Conservation (phyloP, 2,888 invertebrate species). For the Punctoribates punctum region DNA sequence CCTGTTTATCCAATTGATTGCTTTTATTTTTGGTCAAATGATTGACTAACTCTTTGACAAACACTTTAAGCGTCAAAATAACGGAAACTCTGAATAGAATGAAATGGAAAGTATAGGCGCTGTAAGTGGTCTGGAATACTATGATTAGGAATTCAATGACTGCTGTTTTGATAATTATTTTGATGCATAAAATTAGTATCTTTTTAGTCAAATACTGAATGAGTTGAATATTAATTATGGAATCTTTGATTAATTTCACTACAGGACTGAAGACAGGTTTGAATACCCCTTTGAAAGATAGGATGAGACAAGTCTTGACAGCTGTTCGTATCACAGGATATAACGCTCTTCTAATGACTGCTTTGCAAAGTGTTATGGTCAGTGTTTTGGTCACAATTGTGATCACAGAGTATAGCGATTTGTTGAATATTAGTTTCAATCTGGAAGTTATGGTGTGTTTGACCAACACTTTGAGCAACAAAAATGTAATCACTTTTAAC, state of each 20-base stretch:
- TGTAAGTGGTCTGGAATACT: slow-evolving; percentile 2
- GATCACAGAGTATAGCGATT: slow-evolving; percentile 3
- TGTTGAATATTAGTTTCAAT: background rate
- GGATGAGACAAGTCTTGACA: background rate
- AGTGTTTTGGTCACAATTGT: background rate
- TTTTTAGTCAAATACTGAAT: slow-evolving; percentile 20
- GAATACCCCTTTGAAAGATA: background rate
- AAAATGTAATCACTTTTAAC: slow-evolving; percentile 4
- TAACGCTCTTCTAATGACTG: slow-evolving; percentile 11
- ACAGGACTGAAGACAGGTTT: slow-evolving; percentile 12
- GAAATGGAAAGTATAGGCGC: background rate
- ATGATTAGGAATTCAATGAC: background rate
- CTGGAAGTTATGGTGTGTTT: background rate
- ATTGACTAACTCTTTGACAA: slow-evolving; percentile 4
- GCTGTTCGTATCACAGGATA: slow-evolving; percentile 21
- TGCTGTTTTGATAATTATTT: slow-evolving; percentile 16
- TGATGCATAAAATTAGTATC: background rate
- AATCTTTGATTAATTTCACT: background rate
- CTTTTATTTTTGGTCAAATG: background rate
- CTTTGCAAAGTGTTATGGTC: slow-evolving; percentile 14
- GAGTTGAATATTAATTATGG: slow-evolving; percentile 3
- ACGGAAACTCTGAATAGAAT: background rate
- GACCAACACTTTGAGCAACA: slow-evolving; percentile 13
- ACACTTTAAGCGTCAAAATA: slow-evolving; percentile 3
- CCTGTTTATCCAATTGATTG: background rate